These are phyloP conservation scores for Koerneria pararmatus DNA, from an alignment of 2,888 invertebrate genomes.

Conservation along the genomic window DNA sequence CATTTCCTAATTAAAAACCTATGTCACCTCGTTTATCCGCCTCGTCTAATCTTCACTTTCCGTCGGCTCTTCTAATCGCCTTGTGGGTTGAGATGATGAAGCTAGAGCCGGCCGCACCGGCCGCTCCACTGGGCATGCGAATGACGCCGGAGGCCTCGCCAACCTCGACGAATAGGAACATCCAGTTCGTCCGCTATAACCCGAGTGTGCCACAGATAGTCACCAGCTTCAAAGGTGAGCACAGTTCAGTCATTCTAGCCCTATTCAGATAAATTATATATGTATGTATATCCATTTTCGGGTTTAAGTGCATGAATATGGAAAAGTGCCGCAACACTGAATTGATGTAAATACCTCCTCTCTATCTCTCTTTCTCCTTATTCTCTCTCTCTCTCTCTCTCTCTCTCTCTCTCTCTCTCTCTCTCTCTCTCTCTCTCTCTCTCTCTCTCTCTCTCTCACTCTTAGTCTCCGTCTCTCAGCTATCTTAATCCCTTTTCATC, in stretches of 20 bases:
- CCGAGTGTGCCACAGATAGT: slow-evolving; percentile 54
- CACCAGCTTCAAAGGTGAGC: slow-evolving; percentile 53
- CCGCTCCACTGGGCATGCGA: background rate
- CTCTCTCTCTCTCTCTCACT: background rate
- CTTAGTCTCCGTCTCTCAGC: background rate
- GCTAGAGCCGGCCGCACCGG: background rate
- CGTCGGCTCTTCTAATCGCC: background rate
- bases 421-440: background rate
- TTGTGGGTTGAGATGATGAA: background rate
- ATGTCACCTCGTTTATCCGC: too few relatives aligned
- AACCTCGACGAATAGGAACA: slow-evolving; percentile 20
- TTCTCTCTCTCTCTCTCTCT: background rate
- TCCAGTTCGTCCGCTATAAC: slow-evolving; percentile 48
- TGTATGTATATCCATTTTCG: too few relatives aligned
- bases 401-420: background rate
- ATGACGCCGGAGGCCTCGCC: slow-evolving; percentile 15
- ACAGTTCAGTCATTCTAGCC: too few relatives aligned
- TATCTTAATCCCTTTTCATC: background rate
- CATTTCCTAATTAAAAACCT: too few relatives aligned
- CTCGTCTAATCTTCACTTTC: too few relatives aligned
- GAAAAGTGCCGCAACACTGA: too few relatives aligned
- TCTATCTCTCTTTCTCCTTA: background rate
- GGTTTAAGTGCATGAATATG: too few relatives aligned
- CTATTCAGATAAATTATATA: background rate
- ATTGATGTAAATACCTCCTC: too few relatives aligned